phyloP scores from a whole-genome alignment of 2,797 vertebrate genomes.

The Galagoides demidoff region DNA sequence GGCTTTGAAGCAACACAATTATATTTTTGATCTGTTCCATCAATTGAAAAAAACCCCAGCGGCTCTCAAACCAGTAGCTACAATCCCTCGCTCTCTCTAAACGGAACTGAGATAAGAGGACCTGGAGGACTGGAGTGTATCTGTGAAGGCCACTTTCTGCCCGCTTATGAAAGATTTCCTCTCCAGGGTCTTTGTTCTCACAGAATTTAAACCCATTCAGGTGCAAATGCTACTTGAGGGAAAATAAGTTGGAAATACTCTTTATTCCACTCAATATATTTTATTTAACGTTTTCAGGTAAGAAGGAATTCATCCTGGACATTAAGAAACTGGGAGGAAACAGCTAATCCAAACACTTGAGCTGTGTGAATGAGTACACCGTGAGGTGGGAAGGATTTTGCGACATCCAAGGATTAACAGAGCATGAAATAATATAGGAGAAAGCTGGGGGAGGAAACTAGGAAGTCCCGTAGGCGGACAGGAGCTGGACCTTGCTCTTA shows the following conservation, averaged over 20 bases:
- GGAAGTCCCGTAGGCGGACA: background rate
- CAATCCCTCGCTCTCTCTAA: too few species aligned
- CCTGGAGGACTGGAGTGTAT: background rate
- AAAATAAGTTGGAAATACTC: background rate
- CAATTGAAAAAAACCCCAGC: constrained; percentile 9
- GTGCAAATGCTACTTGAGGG: constrained; percentile 39
- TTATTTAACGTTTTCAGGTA: background rate
- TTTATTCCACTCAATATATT: background rate
- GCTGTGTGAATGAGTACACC: background rate
- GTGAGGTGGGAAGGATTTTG: background rate
- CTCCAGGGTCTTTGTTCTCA: constrained; percentile 12
- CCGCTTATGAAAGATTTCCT: constrained; percentile 46
- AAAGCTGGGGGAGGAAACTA: background rate
- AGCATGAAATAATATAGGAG: background rate
- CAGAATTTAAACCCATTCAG: constrained; percentile 55
- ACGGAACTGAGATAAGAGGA: constrained; percentile 10
- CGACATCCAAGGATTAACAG: background rate
- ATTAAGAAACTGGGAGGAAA: background rate
- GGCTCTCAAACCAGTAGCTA: background rate
- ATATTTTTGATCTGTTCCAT: background rate
- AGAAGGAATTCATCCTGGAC: background rate
- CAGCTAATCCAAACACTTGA: background rate
- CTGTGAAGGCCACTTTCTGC: constrained; percentile 39
- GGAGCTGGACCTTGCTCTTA: background rate
- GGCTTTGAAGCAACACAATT: constrained; percentile 53